Conservation (phyloP, 2,113 vertebrate genomes). For the Pseudonaja textilis region DNA sequence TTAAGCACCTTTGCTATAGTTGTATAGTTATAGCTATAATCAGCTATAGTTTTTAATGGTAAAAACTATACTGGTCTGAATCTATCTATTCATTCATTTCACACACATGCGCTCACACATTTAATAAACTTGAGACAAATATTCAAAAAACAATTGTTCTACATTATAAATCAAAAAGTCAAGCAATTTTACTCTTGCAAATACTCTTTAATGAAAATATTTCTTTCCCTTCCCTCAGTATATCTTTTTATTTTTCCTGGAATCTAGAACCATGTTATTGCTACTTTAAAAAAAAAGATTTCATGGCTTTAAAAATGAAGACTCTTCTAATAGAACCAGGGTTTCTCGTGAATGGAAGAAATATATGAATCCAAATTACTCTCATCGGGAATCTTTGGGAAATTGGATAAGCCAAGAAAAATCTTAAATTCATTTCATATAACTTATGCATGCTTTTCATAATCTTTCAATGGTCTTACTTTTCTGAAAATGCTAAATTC, state of each 20-base stretch:
- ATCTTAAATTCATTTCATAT: not conserved
- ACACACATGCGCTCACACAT: not conserved
- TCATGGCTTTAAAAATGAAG: not conserved
- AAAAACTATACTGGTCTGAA: not conserved
- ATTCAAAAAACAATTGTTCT: not conserved
- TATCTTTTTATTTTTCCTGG: not conserved
- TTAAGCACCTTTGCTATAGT: not conserved
- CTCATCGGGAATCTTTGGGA: not conserved
- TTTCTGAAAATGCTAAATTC: not conserved
- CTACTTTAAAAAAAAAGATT: not conserved
- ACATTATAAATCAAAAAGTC: not conserved
- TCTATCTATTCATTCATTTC: not conserved
- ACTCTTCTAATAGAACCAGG: not conserved
- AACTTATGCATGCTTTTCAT: not conserved
- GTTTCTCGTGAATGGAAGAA: not conserved
- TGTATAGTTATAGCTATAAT: not conserved
- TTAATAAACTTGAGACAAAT: not conserved
- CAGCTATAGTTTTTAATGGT: not conserved
- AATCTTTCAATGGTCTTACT: not conserved
- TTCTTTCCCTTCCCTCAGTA: not conserved
- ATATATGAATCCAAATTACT: not conserved
- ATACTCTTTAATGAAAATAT: not conserved
- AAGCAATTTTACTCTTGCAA: not conserved
- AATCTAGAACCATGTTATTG: not conserved
- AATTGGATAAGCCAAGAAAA: not conserved